Conservation (phyloP, 2,797 vertebrate species). For the Trachurus trachurus region DNA sequence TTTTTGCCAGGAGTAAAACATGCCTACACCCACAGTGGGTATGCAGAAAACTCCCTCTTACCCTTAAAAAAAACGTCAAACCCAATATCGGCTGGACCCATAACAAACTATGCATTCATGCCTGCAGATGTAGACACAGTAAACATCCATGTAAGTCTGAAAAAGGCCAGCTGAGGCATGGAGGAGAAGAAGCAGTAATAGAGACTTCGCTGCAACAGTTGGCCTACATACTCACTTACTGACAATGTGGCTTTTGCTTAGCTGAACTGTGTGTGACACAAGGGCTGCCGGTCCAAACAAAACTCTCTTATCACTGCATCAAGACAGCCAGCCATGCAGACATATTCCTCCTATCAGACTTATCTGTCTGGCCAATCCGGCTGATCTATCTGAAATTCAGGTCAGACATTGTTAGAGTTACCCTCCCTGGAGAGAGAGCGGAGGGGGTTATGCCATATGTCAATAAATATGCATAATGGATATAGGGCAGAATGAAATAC, state of each 20-base stretch:
- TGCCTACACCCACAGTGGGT: constrained; percentile 71
- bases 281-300: constrained; percentile 9
- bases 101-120: constrained; percentile 80
- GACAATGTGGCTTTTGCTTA: constrained; percentile 11
- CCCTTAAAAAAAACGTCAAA: constrained; percentile 46
- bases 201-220: constrained; percentile 29
- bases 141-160: constrained; percentile 55
- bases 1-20: constrained; percentile 64
- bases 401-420: constrained; percentile 79
- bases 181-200: constrained; percentile 52
- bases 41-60: constrained; percentile 69
- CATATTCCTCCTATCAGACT: constrained; percentile 39
- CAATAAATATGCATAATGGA: constrained; percentile 55
- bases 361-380: constrained; percentile 49
- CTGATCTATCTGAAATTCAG: constrained; percentile 74
- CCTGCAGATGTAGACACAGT: constrained; percentile 67
- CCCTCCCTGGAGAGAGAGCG: constrained; percentile 51
- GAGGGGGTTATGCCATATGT: constrained; percentile 79
- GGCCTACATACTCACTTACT: constrained; percentile 1
- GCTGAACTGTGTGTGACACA: constrained; percentile 12
- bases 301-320: constrained; percentile 43
- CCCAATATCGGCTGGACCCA: constrained; percentile 55
- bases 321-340: constrained; percentile 21
- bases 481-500: background rate
- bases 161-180: constrained; percentile 35